Evolutionary conservation across 2,797 vertebrate genomes (phyloP), one percentile per base, ranked within the genome.

Genomic region (Capromys pilorides): DNA sequence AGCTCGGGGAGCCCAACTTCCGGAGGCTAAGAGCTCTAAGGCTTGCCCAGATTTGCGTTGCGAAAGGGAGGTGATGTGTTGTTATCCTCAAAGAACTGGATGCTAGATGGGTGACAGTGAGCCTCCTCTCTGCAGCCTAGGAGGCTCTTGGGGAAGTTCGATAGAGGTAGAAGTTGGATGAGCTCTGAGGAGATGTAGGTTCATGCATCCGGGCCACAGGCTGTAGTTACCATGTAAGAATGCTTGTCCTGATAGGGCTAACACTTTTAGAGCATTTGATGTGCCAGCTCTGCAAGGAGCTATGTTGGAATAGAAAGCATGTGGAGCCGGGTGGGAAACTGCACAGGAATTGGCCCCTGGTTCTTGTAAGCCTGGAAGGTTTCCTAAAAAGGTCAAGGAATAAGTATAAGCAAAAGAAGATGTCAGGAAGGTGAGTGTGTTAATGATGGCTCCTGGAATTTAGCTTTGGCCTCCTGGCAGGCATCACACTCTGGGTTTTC

Each of bases 301-400:
- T 26, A 31, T 28, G 45, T 61, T 36, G 57, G 75, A 22, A 49
- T 18, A 49, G 79, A 31, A 88, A 45, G 4, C 77, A 75, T 73
- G 69, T 82, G 54, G 81, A 9, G 8, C 5, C 2, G n/a, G n/a
- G 1, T 61, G 51, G 45, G 84, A 80, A 54, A 39, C 80, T 4
- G 39, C 69, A 41, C 61, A 78, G 73, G 71, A 84, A 49, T 13
- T 14, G 33, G 33, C 49, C 62, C 51, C 28, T 69, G 49, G 28
- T 59, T 75, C 36, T 83, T 26, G 12, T 82, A 22, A n/a, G 71
- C 28, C 39, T 9, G 81, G 33, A 79, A 71, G 71, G 14, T 71
- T 79, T 94, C 88, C 88, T 77, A 54, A 90, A 59, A 93, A 92
- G 69, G 51, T 80, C 13, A 36, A 78, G 39, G 67, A 71, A 33